Conservation (phyloP, 2,113 vertebrate species). For the Candoia aspera region DNA sequence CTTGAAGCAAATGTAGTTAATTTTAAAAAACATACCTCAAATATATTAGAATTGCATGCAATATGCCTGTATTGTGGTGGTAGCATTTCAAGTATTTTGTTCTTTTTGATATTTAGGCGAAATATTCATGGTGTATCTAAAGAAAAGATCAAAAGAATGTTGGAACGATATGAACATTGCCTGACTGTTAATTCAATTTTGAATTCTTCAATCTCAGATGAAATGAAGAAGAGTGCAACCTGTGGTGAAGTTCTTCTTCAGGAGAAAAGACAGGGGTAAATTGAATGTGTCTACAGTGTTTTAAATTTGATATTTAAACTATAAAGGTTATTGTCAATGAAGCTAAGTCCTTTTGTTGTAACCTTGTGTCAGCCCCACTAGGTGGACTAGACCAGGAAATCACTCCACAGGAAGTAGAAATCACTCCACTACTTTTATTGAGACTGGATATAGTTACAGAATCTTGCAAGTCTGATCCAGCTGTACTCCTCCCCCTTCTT, state of each 20-base stretch:
- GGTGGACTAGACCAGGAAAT: no score
- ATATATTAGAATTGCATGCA: background rate
- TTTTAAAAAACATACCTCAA: background rate
- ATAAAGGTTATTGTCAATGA: background rate
- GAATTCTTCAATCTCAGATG: constrained; percentile 77
- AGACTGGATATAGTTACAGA: no score
- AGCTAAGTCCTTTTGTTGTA: background rate
- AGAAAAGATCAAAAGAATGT: constrained; percentile 90
- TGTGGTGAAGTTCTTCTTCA: constrained; percentile 58
- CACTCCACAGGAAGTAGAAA: no score
- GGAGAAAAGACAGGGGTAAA: constrained; percentile 68
- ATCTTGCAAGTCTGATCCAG: no score
- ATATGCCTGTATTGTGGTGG: background rate
- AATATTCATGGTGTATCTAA: constrained; percentile 85
- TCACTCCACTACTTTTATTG: no score
- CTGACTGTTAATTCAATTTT: constrained; percentile 85
- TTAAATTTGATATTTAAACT: background rate
- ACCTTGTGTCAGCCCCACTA: no score
- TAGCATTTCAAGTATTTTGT: constrained; percentile 21
- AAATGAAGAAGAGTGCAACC: constrained; percentile 61
- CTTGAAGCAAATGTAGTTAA: background rate
- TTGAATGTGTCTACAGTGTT: constrained; percentile 21
- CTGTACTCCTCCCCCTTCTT: no score
- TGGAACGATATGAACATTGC: constrained; percentile 84
- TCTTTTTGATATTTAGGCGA: constrained; percentile 74